These are phyloP conservation scores for Teleiodes luculella DNA, from an alignment of 2,888 invertebrate species.

Conservation along the genomic window DNA sequence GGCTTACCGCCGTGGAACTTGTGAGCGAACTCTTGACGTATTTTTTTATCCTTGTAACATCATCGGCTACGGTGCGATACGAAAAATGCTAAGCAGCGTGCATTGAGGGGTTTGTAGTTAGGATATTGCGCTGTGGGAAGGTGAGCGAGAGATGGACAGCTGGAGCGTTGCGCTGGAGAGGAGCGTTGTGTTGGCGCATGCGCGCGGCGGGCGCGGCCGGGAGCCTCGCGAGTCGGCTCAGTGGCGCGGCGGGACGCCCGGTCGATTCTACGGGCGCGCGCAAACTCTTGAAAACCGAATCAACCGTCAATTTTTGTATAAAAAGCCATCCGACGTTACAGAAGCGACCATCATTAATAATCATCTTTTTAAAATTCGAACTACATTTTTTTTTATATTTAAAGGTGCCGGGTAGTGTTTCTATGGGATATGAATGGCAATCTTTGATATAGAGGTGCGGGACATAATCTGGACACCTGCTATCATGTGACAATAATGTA, in stretches of 20 bases:
- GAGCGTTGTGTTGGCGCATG: slow-evolving; percentile 24
- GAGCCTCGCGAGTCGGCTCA: slow-evolving; percentile 61
- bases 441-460: slow-evolving; percentile 38
- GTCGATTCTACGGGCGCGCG: slow-evolving; percentile 71
- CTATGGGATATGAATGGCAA: slow-evolving; percentile 24
- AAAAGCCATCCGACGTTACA: slow-evolving; percentile 21
- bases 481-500: slow-evolving; percentile 46
- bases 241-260: slow-evolving; percentile 73
- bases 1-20: slow-evolving; percentile 26
- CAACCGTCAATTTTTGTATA: slow-evolving; percentile 43
- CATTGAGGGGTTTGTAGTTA: slow-evolving; percentile 5
- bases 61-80: slow-evolving; percentile 33
- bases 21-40: slow-evolving; percentile 40
- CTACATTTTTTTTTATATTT: slow-evolving; percentile 4
- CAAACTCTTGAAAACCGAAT: slow-evolving; percentile 42
- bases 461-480: slow-evolving; percentile 43
- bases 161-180: slow-evolving; percentile 30
- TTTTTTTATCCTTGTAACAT: slow-evolving; percentile 40
- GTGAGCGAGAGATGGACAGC: slow-evolving; percentile 23
- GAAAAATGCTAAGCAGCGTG: neutral
- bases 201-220: slow-evolving; percentile 46
- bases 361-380: neutral
- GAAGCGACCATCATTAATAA: neutral
- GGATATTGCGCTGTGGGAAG: slow-evolving; percentile 15
- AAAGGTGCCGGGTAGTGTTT: slow-evolving; percentile 17